Evolutionary conservation across 2,797 vertebrate species (phyloP).

Genomic region (Gastrophryne carolinensis): DNA sequence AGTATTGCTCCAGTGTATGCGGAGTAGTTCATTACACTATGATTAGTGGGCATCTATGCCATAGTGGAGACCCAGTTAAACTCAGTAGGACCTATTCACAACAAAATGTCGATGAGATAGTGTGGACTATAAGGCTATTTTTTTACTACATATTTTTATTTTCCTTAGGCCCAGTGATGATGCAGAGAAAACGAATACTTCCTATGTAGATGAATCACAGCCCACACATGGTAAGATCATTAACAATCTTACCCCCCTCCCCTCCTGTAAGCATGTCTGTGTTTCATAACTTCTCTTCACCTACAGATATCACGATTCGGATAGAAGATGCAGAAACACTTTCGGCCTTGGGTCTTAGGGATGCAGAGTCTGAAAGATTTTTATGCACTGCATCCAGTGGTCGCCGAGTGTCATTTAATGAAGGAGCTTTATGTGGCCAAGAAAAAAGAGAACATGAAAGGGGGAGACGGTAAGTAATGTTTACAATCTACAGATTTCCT

Average conservation of each 20-base stretch:
- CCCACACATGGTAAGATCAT: constrained; percentile 82
- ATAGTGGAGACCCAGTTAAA: no score
- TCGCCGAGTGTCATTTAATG: constrained; percentile 96
- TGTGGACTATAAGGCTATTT: no score
- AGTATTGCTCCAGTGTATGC: no score
- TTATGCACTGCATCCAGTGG: constrained; percentile 85
- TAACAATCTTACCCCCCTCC: neutral
- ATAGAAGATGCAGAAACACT: constrained; percentile 87
- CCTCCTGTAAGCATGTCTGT: neutral
- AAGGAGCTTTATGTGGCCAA: constrained; percentile 90
- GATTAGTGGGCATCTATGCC: no score
- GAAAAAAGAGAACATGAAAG: constrained; percentile 89
- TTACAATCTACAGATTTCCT: no score
- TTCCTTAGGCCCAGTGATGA: constrained; percentile 81
- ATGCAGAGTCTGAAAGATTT: constrained; percentile 88
- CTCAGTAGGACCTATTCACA: no score
- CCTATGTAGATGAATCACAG: constrained; percentile 86
- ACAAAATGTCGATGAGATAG: no score
- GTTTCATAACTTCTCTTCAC: constrained; percentile 6
- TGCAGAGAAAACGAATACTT: constrained; percentile 85
- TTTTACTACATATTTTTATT: neutral
- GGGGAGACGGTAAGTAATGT: constrained; percentile 86
- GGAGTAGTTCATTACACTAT: no score
- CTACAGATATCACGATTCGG: constrained; percentile 84
- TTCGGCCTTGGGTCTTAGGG: constrained; percentile 78